Evolutionary conservation across 2,888 invertebrate species (phyloP).

Genomic region (Drosophila helvetica): DNA sequence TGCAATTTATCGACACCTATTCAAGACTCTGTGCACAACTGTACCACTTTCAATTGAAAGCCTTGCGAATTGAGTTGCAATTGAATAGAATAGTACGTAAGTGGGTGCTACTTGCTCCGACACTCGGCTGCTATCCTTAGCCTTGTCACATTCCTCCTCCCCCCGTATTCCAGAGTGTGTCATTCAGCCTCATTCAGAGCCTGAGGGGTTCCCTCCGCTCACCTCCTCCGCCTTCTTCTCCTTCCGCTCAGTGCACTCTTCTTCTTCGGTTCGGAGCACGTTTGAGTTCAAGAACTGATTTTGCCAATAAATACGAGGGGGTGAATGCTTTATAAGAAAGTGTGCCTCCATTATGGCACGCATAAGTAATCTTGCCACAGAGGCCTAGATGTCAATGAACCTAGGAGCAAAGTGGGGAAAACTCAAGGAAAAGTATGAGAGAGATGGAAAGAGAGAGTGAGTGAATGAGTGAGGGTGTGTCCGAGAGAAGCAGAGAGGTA

Average conservation of each 20-base stretch:
- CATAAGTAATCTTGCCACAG: slow-evolving; percentile 7
- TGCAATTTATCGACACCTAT: not conserved
- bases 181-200: not conserved
- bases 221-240: not conserved
- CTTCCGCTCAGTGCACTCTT: not conserved
- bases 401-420: slow-evolving; percentile 3
- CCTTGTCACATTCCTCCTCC: not conserved
- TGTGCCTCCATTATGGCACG: slow-evolving; percentile 42
- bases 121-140: not conserved
- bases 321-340: slow-evolving; percentile 30
- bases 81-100: not conserved
- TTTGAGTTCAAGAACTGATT: slow-evolving; percentile 52
- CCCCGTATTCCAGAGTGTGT: not conserved
- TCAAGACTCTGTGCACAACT: not conserved
- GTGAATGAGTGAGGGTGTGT: not conserved
- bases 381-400: slow-evolving; percentile 7
- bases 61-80: not conserved
- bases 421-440: slow-evolving; percentile 4
- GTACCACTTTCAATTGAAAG: slow-evolving; percentile 1
- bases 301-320: slow-evolving; percentile 26
- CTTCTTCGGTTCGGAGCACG: slow-evolving; percentile 34
- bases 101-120: not conserved
- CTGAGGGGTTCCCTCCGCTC: not conserved
- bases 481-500: slow-evolving; percentile 2
- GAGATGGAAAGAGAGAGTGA: slow-evolving; percentile 10